These are phyloP conservation scores for Larimichthys polyactis DNA, from an alignment of 2,113 vertebrate genomes.

Conservation along the genomic window DNA sequence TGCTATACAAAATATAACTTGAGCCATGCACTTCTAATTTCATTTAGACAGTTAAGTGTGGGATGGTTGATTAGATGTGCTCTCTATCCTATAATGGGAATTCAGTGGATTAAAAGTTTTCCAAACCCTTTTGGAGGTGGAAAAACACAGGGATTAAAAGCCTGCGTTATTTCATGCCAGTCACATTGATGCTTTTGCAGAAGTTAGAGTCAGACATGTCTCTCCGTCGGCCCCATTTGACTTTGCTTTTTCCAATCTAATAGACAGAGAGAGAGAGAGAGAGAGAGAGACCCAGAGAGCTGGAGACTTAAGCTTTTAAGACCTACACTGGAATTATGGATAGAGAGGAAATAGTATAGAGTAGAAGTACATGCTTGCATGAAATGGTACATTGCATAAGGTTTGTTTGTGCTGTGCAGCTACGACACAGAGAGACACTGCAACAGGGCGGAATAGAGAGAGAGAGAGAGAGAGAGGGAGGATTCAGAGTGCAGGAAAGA, in stretches of 20 bases:
- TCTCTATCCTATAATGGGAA: neutral
- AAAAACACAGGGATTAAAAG: neutral
- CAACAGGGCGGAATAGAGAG: constrained; percentile 61
- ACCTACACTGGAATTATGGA: neutral
- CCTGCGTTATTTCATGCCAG: neutral
- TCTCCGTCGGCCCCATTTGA: constrained; percentile 18
- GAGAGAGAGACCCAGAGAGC: neutral
- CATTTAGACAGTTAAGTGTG: neutral
- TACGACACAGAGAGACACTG: constrained; percentile 43
- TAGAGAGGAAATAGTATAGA: constrained; percentile 3
- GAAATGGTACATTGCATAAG: constrained; percentile 33
- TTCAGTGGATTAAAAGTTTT: constrained; percentile 27
- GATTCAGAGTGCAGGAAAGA: constrained; percentile 37
- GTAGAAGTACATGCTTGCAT: constrained; percentile 2
- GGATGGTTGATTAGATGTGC: neutral
- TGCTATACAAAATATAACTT: neutral
- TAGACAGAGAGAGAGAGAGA: neutral
- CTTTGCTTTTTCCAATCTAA: constrained; percentile 1
- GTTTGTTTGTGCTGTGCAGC: constrained; percentile 45
- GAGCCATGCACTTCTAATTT: neutral
- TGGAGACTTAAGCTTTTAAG: constrained; percentile 1
- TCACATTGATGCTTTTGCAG: constrained; percentile 17
- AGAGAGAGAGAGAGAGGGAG: constrained; percentile 32
- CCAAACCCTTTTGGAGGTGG: neutral
- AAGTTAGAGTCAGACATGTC: constrained; percentile 12